Conservation (phyloP, 2,888 invertebrate genomes). For the Zygogramma bicolorata region DNA sequence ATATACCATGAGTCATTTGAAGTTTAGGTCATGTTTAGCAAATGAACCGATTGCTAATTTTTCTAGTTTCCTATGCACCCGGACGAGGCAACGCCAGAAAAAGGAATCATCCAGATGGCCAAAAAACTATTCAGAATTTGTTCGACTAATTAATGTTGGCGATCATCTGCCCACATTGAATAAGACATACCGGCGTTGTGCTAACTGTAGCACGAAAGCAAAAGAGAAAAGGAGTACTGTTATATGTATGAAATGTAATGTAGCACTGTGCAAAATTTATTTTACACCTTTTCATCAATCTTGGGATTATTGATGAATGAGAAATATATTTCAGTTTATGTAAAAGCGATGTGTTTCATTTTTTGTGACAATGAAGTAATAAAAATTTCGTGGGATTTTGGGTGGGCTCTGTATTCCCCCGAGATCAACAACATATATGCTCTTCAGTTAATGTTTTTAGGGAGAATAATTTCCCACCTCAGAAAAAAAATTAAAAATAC, state of each 20-base stretch:
- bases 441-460: slow-evolving; percentile 6
- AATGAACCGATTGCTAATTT: not conserved
- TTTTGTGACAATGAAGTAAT: not conserved
- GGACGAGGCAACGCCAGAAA: not conserved
- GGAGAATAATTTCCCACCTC: slow-evolving; percentile 23
- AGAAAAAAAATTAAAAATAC: slow-evolving; percentile 14
- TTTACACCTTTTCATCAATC: slow-evolving; percentile 18
- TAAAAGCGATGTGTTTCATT: not conserved
- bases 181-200: not conserved
- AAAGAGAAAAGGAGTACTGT: slow-evolving; percentile 15
- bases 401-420: not conserved
- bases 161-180: slow-evolving; percentile 6
- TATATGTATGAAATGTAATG: slow-evolving; percentile 8
- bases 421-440: not conserved
- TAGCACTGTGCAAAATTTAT: slow-evolving; percentile 18
- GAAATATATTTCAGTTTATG: slow-evolving; percentile 6
- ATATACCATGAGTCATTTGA: slow-evolving; percentile 2
- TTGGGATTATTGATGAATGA: not conserved
- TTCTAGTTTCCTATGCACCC: not conserved
- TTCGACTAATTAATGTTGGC: slow-evolving; percentile 2
- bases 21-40: not conserved
- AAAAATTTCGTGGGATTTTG: not conserved
- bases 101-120: slow-evolving; percentile 2
- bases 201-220: slow-evolving; percentile 9
- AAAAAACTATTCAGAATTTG: slow-evolving; percentile 10